A percentile compares a stretch with the other conserved stretches of the same genome.
Evolutionary conservation across 1,140 invertebrate genomes (phyloP).

Genomic region (Patella vulgata): DNA sequence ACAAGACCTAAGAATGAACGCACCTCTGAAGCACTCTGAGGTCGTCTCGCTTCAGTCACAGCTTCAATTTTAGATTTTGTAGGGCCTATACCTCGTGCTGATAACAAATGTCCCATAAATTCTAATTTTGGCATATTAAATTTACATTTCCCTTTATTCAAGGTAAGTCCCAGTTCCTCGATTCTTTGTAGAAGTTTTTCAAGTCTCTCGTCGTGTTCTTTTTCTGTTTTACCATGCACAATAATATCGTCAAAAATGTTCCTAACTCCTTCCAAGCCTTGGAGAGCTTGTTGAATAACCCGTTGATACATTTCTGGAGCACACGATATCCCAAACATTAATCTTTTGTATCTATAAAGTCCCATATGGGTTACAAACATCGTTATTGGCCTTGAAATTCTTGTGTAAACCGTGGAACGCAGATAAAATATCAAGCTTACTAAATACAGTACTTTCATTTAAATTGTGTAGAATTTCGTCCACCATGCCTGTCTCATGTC

Average conservation of each 20-base stretch:
- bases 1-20: constrained; percentile 31
- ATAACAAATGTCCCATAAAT: constrained; percentile 25
- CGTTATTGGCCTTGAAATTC: constrained; percentile 23
- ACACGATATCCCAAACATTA: constrained; percentile 37
- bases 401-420: constrained; percentile 24
- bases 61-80: constrained; percentile 21
- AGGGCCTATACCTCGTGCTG: constrained; percentile 11
- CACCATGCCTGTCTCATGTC: constrained; percentile 48
- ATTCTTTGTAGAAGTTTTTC: constrained; percentile 9
- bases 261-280: constrained; percentile 20
- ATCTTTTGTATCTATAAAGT: constrained; percentile 34
- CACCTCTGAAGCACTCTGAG: constrained; percentile 19
- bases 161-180: not conserved
- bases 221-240: constrained; percentile 30
- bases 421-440: constrained; percentile 33
- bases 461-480: constrained; percentile 48
- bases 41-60: constrained; percentile 19
- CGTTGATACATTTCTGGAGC: constrained; percentile 37
- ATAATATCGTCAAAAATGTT: constrained; percentile 41
- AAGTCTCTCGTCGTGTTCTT: constrained; percentile 28
- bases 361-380: constrained; percentile 38
- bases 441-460: constrained; percentile 30
- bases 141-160: constrained; percentile 10
- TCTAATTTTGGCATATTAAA: constrained; percentile 6
- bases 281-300: constrained; percentile 20